Conservation (phyloP, 2,113 vertebrate species). For the Ranitomeya imitator region DNA sequence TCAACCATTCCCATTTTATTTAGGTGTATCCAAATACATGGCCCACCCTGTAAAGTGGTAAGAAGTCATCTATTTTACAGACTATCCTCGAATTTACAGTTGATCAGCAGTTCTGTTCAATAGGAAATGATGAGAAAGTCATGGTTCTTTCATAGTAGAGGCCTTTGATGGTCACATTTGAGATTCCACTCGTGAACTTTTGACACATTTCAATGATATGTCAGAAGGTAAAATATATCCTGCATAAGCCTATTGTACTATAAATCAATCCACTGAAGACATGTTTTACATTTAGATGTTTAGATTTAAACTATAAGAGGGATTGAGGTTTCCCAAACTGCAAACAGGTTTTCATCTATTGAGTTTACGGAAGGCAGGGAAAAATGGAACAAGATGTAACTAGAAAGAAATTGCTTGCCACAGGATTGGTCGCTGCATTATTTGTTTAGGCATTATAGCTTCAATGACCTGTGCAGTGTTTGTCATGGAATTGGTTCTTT, state of each 20-base stretch:
- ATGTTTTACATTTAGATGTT: slow-evolving; percentile 36
- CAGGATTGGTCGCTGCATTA: slow-evolving; percentile 22
- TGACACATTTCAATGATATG: neutral
- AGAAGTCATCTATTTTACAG: no score
- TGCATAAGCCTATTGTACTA: slow-evolving; percentile 1
- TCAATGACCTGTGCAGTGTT: slow-evolving; percentile 44
- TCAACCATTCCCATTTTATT: no score
- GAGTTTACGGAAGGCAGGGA: slow-evolving; percentile 40
- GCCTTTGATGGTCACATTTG: no score
- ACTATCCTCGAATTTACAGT: no score
- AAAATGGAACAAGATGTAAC: slow-evolving; percentile 44
- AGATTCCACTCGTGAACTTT: neutral
- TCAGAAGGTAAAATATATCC: neutral
- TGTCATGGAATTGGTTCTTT: slow-evolving; percentile 42
- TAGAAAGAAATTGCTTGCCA: slow-evolving; percentile 34
- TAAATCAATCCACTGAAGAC: neutral
- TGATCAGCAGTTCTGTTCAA: no score
- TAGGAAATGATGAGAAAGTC: no score
- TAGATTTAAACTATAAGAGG: slow-evolving; percentile 19
- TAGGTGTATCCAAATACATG: no score
- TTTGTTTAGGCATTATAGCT: slow-evolving; percentile 39
- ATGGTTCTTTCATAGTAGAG: no score
- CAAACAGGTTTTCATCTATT: slow-evolving; percentile 7
- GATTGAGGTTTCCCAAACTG: slow-evolving; percentile 6
- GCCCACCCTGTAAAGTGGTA: no score